These are phyloP conservation scores for Epizoanthus ramosus DNA, from an alignment of 92 coral and sea anemone genomes.

Conservation along the genomic window DNA sequence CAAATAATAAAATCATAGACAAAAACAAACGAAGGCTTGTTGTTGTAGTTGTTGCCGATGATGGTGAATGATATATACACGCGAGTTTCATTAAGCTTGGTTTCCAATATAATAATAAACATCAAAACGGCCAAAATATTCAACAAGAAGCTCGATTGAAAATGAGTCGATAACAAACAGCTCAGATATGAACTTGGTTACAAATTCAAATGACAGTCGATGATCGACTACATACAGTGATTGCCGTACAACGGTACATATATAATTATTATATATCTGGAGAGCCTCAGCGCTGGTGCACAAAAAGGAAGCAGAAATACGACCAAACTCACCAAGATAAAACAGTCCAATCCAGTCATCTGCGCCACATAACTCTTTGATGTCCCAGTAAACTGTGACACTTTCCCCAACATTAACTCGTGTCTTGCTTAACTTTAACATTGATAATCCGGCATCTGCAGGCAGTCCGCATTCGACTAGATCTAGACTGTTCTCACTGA, in stretches of 20 bases:
- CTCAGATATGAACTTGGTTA: background rate
- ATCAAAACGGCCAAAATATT: conserved; percentile 22
- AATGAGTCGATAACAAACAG: conserved; percentile 10
- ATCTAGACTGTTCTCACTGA: conserved; percentile 53
- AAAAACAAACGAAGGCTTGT: background rate
- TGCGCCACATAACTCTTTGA: conserved; percentile 86
- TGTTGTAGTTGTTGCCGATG: background rate
- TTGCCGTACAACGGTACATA: no score
- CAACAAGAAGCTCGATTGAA: conserved; percentile 8
- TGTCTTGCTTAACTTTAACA: conserved; percentile 88
- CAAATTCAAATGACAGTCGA: background rate
- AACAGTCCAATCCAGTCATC: conserved; percentile 98
- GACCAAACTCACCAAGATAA: conserved; percentile 79
- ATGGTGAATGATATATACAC: background rate
- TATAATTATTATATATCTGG: no score
- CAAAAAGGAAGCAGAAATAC: background rate
- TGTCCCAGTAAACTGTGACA: conserved; percentile 95
- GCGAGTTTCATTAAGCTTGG: background rate
- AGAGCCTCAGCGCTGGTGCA: background rate
- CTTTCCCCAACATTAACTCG: conserved; percentile 96
- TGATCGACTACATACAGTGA: background rate
- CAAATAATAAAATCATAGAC: background rate
- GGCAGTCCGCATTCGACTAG: conserved; percentile 36
- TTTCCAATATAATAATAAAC: conserved; percentile 18
- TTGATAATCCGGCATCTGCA: conserved; percentile 59